phyloP scores from a whole-genome alignment of 2,797 vertebrate species.

The Chiroxiphia lanceolata region DNA sequence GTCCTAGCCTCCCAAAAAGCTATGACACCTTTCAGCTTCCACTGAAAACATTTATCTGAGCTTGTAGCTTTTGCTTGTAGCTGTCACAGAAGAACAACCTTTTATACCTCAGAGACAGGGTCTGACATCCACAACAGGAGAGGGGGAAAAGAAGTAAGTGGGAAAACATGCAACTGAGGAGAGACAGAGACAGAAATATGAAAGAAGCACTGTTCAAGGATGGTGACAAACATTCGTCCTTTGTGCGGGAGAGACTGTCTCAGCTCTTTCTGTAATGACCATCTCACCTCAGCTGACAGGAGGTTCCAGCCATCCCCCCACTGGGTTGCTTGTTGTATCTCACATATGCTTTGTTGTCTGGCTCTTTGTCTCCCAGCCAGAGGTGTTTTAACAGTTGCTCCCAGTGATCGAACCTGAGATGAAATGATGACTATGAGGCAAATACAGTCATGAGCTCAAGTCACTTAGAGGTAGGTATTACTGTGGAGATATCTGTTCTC shows the following conservation, averaged over 20 bases:
- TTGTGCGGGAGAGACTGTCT: background rate
- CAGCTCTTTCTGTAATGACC: background rate
- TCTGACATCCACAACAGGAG: background rate
- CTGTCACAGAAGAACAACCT: background rate
- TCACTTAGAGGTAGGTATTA: background rate
- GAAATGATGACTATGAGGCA: background rate
- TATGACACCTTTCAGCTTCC: background rate
- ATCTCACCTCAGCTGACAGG: background rate
- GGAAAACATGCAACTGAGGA: background rate
- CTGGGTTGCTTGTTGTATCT: background rate
- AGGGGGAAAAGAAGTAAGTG: background rate
- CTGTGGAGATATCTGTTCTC: background rate
- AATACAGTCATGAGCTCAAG: background rate
- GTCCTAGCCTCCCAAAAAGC: background rate
- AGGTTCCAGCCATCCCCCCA: rapidly evolving
- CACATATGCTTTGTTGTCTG: background rate
- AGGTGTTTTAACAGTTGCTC: background rate
- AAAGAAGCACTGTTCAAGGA: background rate
- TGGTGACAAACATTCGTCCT: background rate
- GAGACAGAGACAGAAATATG: background rate
- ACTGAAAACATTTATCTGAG: background rate
- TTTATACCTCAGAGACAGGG: background rate
- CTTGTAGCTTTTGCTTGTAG: background rate
- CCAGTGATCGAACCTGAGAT: background rate
- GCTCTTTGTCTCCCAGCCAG: background rate